Evolutionary conservation across 1,140 invertebrate genomes (phyloP), one percentile per base, ranked within the genome.

Genomic region (Drosophila ogumai): DNA sequence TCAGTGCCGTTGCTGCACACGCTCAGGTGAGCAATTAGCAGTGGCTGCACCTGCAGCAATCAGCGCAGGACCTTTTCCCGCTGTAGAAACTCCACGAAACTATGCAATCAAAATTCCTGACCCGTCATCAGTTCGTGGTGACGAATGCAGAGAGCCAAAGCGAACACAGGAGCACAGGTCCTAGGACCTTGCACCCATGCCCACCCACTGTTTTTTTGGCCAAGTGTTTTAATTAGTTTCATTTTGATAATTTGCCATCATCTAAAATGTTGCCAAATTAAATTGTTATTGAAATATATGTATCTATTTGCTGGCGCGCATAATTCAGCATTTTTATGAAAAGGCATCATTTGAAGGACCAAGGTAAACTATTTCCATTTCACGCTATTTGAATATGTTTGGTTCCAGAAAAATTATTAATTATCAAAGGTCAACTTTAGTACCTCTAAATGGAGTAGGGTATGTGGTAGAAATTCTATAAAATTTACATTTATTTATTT

Each of bases 21-120:
- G 28, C 55, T 40, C 43, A 55, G 47, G 40, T 63, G 66, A 50
- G 47, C 72, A 64, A 61, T 72, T 74, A 74, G 66, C 56, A 43
- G 54, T 22, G 38, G 46, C 44, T 59, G 69, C 36, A 43, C 5
- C 52, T 58, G 61, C 56, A 61, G 61, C 56, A 71, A 55, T 61
- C 57, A 61, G 67, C 25, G 32, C 31, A 49, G 43, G 15, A n/a
- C 47, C 41, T 15, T 50, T 17, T 36, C 6, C 61, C 19, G 47
- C 1, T 6, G 9, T 31, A 28, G 9, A 17, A n/a, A n/a, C 25
- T n/a, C 12, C 28, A 25, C 17, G 36, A 43, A 68, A 76, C 57
- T 69, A 32, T 61, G 74, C 75, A 77, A 78, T 77, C 67, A 77
- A 69, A 77, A 61, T 56, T 55, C 31, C 54, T 43, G 74, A n/a